Evolutionary conservation across 1,140 invertebrate genomes (phyloP).

Genomic region (Drosophila orosa): DNA sequence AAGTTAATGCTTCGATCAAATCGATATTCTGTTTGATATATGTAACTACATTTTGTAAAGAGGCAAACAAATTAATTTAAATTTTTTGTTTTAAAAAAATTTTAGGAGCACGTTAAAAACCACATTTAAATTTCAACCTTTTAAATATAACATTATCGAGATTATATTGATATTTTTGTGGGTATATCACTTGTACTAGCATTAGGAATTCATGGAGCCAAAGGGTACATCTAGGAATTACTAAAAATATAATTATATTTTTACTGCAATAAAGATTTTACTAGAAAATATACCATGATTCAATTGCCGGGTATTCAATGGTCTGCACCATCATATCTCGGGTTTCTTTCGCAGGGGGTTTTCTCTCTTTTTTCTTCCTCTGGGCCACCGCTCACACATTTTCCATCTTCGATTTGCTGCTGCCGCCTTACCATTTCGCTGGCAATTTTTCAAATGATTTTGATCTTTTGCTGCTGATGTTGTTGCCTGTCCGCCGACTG

Average conservation of each 20-base stretch:
- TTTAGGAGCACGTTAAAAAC: too few species aligned
- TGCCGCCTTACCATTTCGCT: constrained; percentile 36
- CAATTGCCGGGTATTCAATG: constrained; percentile 3
- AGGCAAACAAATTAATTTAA: too few species aligned
- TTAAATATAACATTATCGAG: too few species aligned
- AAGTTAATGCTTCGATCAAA: too few species aligned
- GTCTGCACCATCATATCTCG: neutral
- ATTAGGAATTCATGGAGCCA: too few species aligned
- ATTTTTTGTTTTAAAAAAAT: too few species aligned
- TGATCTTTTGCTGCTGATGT: constrained; percentile 48
- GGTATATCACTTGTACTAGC: too few species aligned
- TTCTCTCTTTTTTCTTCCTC: neutral
- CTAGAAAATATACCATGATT: neutral
- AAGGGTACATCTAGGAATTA: neutral
- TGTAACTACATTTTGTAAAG: too few species aligned
- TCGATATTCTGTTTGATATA: too few species aligned
- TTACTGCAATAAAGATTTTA: neutral
- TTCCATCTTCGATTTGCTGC: constrained; percentile 44
- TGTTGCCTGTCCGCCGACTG: constrained; percentile 33
- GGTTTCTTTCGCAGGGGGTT: neutral
- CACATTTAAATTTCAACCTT: too few species aligned
- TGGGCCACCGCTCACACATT: constrained; percentile 10
- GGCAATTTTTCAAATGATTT: constrained; percentile 60
- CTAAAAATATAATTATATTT: neutral
- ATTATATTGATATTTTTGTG: too few species aligned